Base-by-base conservation (phyloP, 2,888 invertebrate genomes). In the Crematogaster levior region DNA sequence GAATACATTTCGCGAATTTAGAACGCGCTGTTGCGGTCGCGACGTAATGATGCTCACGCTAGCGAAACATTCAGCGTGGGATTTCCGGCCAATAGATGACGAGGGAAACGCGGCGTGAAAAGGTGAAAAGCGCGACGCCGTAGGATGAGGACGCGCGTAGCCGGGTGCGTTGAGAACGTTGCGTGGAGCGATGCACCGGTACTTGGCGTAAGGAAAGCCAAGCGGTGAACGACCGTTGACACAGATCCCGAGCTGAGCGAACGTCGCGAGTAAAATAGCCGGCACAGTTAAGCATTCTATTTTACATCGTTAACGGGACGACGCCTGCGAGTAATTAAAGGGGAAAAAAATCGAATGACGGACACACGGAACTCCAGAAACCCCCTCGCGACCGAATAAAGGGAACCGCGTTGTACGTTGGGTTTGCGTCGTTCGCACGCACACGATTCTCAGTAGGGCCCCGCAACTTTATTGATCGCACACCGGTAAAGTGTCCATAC, bases 381-480 rank as follows among this genome's bases (percentile, higher is more conserved):
- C 63, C 63, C 43, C 37, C 9, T 40, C n/a, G 34, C 1, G 18
- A 3, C 12, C 61, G 27, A 65, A 40, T 21, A 34, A 65, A 65
- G 65, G 75, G 46, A 53, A 37, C 7, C 21, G 21, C 40, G 48
- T 46, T n/a, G 51, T 43, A 43, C 53, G 53, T 53, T 24, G n/a
- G 15, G 7, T 61, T 37, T 9, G 60, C 34, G 58, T 63, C 66
- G 63, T 40, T 74, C 18, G 24, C 68, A 79, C 87, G 85, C 79
- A 75, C 85, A 84, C 82, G 80, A 84, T 80, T 82, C 87, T 84
- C 61, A 80, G 66, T 81, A 81, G 77, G 84, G 75, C 60, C 80
- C 80, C 66, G 85, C 73, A 72, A 85, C 72, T 84, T 87, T 87
- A 87, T 87, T 84, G 87, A 87, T 87, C 87, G 87, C 81, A 65